Evolutionary conservation across 2,888 invertebrate species (phyloP), one percentile per base, ranked within the genome.

Genomic region (Tipula helvola): DNA sequence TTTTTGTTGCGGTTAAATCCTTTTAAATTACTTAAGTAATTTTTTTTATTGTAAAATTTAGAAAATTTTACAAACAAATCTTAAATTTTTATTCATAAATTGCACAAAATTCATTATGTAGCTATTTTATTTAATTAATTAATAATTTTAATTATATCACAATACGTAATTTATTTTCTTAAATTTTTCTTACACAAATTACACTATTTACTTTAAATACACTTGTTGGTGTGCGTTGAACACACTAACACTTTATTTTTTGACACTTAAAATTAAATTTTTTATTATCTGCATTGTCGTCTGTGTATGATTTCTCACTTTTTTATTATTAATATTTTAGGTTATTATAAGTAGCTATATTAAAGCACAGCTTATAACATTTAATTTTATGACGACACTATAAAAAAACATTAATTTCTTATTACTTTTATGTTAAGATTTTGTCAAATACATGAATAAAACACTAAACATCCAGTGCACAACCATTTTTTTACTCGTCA

Each of bases 251-350:
- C 71, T 71, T 71, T 71, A 71, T 71, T 71, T 28, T 71, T 71
- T 71, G 71, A 71, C 71, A 71, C 71, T 71, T 57, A 57, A 47
- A 52, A 52, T 4, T 52, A 52, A n/a, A 71, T 71, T 71, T 84
- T 12, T 83, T 13, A 36, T 83, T 84, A 84, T 84, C 84, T 84
- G 39, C 84, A 84, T 84, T 84, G 84, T 84, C 84, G 84, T 36
- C 84, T 39, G 39, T 84, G 7, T 13, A 84, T 36, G 36, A 83
- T 39, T 71, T 84, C n/a, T 84, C 16, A 84, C 13, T 84, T 41
- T 36, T 71, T 71, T 28, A 28, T 71, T 71, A 47, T 57, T 57
- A 28, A 28, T 57, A 57, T 57, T 57, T 44, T 39, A 39, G 5
- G 10, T 10, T 44, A 16, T 52, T 52, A 1, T 52, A 52, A 16